phyloP scores from a whole-genome alignment of 2,113 vertebrate species.

The Lasiurus cinereus region DNA sequence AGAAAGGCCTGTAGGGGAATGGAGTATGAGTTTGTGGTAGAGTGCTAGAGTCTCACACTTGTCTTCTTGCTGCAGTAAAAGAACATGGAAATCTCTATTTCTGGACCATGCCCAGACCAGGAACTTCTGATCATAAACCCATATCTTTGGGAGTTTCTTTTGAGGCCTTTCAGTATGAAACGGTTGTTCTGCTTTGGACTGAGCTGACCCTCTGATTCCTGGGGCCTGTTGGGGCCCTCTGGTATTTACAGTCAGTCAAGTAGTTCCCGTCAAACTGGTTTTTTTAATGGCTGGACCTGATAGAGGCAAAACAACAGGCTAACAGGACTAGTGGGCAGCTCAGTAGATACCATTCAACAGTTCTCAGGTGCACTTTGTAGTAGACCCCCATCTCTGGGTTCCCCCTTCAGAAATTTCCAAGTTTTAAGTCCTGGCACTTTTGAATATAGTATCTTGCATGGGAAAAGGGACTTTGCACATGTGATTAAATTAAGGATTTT shows the following conservation, averaged over 20 bases:
- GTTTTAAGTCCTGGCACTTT: background rate
- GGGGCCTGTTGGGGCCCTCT: background rate
- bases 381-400: background rate
- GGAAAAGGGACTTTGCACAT: background rate
- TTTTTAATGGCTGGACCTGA: conserved; percentile 8
- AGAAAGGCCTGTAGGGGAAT: background rate
- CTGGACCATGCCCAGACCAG: background rate
- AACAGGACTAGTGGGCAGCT: background rate
- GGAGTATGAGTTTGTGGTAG: background rate
- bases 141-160: conserved; percentile 18
- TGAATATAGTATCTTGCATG: background rate
- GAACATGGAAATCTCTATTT: background rate
- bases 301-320: background rate
- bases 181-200: background rate
- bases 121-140: background rate
- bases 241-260: conserved; percentile 10
- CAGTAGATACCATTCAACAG: background rate
- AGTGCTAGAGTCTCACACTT: background rate
- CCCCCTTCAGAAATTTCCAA: background rate
- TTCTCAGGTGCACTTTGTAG: background rate
- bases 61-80: background rate
- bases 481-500: background rate
- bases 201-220: background rate
- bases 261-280: background rate
- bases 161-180: background rate